Conservation (phyloP, 2,113 vertebrate species). For the Oxyura jamaicensis region DNA sequence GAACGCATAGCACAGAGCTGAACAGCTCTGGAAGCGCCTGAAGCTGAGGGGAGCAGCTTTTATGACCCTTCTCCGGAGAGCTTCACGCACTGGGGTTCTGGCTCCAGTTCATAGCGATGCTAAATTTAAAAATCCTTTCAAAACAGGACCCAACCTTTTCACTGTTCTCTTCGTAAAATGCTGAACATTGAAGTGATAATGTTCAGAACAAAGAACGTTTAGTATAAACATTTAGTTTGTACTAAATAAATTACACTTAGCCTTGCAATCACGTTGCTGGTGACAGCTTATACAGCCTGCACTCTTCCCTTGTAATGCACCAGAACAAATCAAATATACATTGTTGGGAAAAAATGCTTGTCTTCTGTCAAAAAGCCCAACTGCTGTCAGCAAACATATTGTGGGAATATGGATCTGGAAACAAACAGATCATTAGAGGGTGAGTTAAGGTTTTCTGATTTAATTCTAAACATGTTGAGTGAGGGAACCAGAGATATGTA, state of each 20-base stretch:
- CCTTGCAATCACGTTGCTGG: background rate
- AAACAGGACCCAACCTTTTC: slow-evolving; percentile 25
- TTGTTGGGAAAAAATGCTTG: slow-evolving; percentile 8
- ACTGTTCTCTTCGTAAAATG: slow-evolving; percentile 26
- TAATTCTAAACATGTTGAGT: slow-evolving; percentile 63
- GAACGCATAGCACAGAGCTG: background rate
- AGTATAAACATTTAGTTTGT: slow-evolving; percentile 17
- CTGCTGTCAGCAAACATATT: slow-evolving; percentile 65
- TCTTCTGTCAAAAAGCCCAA: slow-evolving; percentile 58
- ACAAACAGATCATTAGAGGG: slow-evolving; percentile 70
- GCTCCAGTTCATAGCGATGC: background rate
- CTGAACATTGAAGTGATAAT: slow-evolving; percentile 37
- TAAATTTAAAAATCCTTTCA: slow-evolving; percentile 39
- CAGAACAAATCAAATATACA: background rate
- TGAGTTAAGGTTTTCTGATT: slow-evolving; percentile 64
- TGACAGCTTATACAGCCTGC: slow-evolving; percentile 42
- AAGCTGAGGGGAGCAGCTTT: background rate
- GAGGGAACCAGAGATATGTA: slow-evolving; percentile 25
- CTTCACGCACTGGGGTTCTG: background rate
- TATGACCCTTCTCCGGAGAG: background rate
- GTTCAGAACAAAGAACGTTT: background rate
- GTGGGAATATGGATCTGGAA: slow-evolving; percentile 63
- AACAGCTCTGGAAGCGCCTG: background rate
- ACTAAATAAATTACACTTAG: slow-evolving; percentile 39
- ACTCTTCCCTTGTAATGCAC: background rate